These are phyloP conservation scores for Thamnaconus septentrionalis DNA, from an alignment of 2,113 vertebrate species.

Conservation along the genomic window DNA sequence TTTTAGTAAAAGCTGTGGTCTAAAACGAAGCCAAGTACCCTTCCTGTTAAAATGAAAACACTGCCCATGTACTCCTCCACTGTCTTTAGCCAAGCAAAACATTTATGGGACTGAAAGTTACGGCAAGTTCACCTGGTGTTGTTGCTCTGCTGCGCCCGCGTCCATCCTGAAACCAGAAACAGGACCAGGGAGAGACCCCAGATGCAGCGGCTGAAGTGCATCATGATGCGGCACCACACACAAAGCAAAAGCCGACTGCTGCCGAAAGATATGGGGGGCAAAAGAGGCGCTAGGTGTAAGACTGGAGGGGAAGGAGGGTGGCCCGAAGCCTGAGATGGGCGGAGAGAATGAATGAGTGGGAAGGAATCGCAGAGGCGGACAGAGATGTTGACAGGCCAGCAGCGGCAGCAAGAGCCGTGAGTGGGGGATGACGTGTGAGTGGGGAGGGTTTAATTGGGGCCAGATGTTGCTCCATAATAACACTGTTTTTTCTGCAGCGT, in stretches of 20 bases:
- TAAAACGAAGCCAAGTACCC: too few relatives aligned
- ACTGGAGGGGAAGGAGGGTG: conserved; percentile 23
- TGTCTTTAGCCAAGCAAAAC: too few relatives aligned
- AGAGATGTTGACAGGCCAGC: conserved; percentile 34
- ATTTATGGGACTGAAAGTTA: too few relatives aligned
- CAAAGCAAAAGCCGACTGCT: conserved; percentile 17
- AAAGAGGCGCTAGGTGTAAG: conserved; percentile 45
- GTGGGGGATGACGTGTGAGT: conserved; percentile 24
- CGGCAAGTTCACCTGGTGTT: conserved; percentile 63
- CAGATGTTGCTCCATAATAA: conserved; percentile 66
- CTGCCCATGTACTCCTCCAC: too few relatives aligned
- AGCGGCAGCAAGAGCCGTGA: conserved; percentile 21
- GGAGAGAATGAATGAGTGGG: conserved; percentile 50
- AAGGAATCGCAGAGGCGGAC: conserved; percentile 20
- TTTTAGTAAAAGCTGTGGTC: too few relatives aligned
- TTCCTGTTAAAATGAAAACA: too few relatives aligned
- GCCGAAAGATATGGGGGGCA: conserved; percentile 22
- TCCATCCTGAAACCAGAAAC: conserved; percentile 56
- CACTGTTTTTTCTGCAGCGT: conserved; percentile 9
- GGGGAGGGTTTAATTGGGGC: conserved; percentile 57
- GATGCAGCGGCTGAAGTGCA: conserved; percentile 31
- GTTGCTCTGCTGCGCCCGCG: conserved; percentile 61
- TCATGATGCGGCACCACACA: conserved; percentile 54
- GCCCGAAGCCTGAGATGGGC: conserved; percentile 29
- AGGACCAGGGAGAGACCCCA: conserved; percentile 60